Base-by-base conservation (phyloP, 1,140 invertebrate species). In the Mya arenaria region DNA sequence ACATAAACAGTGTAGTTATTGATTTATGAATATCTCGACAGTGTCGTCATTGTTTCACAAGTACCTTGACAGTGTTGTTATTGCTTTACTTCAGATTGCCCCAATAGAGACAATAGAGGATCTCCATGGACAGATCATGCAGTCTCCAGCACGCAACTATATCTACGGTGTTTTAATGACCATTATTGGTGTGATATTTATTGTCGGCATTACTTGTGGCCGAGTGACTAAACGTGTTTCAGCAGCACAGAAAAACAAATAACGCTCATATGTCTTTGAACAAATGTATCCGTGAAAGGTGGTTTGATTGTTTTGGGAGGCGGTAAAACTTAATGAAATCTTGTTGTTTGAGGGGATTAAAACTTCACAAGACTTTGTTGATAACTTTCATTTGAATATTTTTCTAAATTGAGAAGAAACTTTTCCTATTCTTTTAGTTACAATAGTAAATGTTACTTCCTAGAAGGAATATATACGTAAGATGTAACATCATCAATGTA, bases 201-300 rank as follows among this genome's bases (percentile, higher is more conserved):
- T 97, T 19, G 94, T 95, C 36, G 97, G 97, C 56, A 92, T 98
- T 63, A 96, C 96, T 85, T 97, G 96, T 91, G 97, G 97, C 1
- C 93, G 96, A 84, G 94, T 96, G 36, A 96, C 96, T 4, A 95
- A 96, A 89, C 94, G 95, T 89, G 94, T 95, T 4, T 56, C 84
- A 65, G 81, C 77, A n/a, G 87, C 87, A 41, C 30, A 86, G 56
- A 88, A 88, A 58, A 88, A 85, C 58, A 88, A 85, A 79, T 88
- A 77, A 39, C 19, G 48, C 48, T 23, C n/a, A n/a, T n/a, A 52
- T 52, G 48, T 52, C 25, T 52, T 8, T 44, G 41, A 44, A 52
- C 2, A 52, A 52, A n/a, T 17, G 41, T 19, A 52, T 52, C 25
- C 4, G 48, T n/a, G 2, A 23, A 52, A 52, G n/a, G n/a, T n/a